Conservation (phyloP, 2,888 invertebrate genomes). For the Stenotaenia linearis region DNA sequence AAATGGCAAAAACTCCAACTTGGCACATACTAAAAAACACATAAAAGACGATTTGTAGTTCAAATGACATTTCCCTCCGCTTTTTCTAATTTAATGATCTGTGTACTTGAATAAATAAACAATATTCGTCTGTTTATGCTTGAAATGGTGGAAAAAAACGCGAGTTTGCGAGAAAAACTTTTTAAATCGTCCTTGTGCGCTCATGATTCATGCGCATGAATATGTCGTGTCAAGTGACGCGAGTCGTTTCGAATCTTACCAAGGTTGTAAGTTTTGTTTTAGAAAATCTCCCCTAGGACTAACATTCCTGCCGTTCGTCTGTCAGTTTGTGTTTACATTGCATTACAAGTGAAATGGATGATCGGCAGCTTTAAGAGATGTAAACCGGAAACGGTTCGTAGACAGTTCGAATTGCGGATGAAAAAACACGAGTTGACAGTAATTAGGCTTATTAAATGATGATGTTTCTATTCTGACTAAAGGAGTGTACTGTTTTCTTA, state of each 20-base stretch:
- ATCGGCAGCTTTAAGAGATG: not conserved
- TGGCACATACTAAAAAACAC: not conserved
- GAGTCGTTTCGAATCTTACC: not conserved
- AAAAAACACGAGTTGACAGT: not conserved
- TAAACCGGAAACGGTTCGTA: not conserved
- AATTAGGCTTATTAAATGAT: too few relatives aligned
- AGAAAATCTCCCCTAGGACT: not conserved
- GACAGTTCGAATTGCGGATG: not conserved
- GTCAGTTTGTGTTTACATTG: not conserved
- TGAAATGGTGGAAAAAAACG: not conserved
- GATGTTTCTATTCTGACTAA: not conserved
- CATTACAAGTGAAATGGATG: not conserved
- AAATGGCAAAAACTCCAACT: conserved; percentile 21
- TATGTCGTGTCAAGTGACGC: not conserved
- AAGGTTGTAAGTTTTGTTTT: not conserved
- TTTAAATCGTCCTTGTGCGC: not conserved
- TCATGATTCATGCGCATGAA: not conserved
- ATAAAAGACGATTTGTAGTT: not conserved
- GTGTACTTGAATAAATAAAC: not conserved
- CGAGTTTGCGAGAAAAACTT: too few relatives aligned
- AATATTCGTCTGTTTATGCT: not conserved
- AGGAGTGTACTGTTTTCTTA: not conserved
- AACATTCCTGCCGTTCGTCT: not conserved
- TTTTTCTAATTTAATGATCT: not conserved
- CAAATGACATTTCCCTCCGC: too few relatives aligned